phyloP scores from a whole-genome alignment of 2,888 invertebrate species.

The Masnerella sp. region DNA sequence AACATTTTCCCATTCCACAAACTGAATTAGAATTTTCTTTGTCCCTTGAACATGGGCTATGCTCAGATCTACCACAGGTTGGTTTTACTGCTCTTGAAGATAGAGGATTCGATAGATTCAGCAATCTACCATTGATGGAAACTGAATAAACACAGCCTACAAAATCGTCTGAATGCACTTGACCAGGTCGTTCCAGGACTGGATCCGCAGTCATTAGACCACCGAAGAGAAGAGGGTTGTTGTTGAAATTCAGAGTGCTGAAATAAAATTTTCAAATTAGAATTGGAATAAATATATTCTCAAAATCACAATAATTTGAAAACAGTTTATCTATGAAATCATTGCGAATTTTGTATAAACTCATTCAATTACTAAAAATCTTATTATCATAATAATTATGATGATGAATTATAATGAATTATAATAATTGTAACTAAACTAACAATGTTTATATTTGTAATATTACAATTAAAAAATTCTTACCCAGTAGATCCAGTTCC shows the following conservation, averaged over 20 bases:
- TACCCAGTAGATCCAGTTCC: conserved; percentile 93
- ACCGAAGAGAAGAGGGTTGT: conserved; percentile 90
- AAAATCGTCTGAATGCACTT: conserved; percentile 94
- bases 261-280: conserved; percentile 65
- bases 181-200: conserved; percentile 91
- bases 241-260: conserved; percentile 94
- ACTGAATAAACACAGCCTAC: conserved; percentile 96
- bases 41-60: conserved; percentile 80
- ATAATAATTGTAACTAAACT: too few relatives aligned
- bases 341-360: too few relatives aligned
- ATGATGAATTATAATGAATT: too few relatives aligned
- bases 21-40: conserved; percentile 75
- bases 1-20: conserved; percentile 85
- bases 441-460: too few relatives aligned
- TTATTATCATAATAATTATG: too few relatives aligned
- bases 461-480: conserved; percentile 73
- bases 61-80: conserved; percentile 86
- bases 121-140: conserved; percentile 88
- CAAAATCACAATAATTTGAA: too few relatives aligned
- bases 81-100: conserved; percentile 85
- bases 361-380: too few relatives aligned
- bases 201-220: conserved; percentile 92
- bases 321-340: too few relatives aligned
- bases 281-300: too few relatives aligned
- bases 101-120: conserved; percentile 89